Evolutionary conservation across 2,113 vertebrate species (phyloP), one percentile per base, ranked within the genome.

Genomic region (Anguilla rostrata): DNA sequence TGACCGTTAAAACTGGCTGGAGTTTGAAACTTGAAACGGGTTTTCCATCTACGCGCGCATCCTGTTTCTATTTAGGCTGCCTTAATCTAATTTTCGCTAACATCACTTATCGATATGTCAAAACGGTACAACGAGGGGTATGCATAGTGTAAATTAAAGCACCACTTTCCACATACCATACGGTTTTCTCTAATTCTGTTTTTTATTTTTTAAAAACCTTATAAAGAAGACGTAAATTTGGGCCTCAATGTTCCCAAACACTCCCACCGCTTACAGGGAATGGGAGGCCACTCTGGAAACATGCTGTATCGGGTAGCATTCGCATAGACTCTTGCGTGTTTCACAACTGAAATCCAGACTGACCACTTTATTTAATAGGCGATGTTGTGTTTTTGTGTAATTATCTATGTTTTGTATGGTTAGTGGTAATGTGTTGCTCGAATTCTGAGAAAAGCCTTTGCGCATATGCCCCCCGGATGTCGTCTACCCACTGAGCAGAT

Each of bases 271-370:
- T 75, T 75, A 81, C 18, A 49, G 80, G 84, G 71, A 82, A 75
- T 84, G 63, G 75, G 49, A 57, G 53, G 34, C 22, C 16, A 63
- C 43, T 89, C 83, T 79, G 66, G 81, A 86, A 88, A 84, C 46
- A 84, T 41, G 80, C 71, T 81, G 14, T 83, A 83, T 81, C 83
- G 83, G 53, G 90, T 86, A 90, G 89, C 84, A 86, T 16, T 85
- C 84, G 49, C 75, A 15, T 57, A 86, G 88, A 87, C 60, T 8
- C 57, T 6, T 53, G 83, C 39, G 89, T 34, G 90, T 89, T 94
- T 92, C 71, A 88, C 82, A 82, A 81, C 81, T 81, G 87, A 90
- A 92, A 78, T 83, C 88, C 53, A 18, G 90, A 92, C 90, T 86
- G 83, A 26, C 83, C 81, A 56, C 18, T 22, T 12, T 84, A 63